These are phyloP conservation scores for Xenopus borealis DNA, from an alignment of 2,113 vertebrate species.

Conservation along the genomic window DNA sequence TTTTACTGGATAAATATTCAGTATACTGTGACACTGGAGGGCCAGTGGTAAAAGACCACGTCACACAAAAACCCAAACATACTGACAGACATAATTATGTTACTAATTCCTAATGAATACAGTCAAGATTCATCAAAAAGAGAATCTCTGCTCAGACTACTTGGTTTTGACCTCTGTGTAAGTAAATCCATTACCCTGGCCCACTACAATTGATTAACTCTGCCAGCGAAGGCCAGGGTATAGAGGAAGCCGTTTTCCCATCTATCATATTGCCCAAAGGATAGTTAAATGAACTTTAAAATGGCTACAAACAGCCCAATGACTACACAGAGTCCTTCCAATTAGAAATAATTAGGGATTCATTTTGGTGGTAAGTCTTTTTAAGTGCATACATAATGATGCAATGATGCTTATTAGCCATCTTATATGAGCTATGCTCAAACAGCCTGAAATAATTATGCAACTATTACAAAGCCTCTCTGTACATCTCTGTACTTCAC, in stretches of 20 bases:
- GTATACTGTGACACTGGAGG: constrained; percentile 61
- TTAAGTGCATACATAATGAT: constrained; percentile 99
- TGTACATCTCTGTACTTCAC: constrained; percentile 99
- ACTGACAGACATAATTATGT: constrained; percentile 77
- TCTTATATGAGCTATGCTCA: constrained; percentile 83
- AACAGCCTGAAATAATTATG: constrained; percentile 98
- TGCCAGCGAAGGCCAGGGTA: constrained; percentile 69
- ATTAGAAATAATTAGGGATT: constrained; percentile 99
- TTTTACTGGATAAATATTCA: constrained; percentile 60
- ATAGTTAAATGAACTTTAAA: constrained; percentile 89
- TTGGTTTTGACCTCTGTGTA: constrained; percentile 75
- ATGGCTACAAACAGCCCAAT: constrained; percentile 94
- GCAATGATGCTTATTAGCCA: constrained; percentile 98
- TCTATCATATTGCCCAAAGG: constrained; percentile 80
- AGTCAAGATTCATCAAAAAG: constrained; percentile 77
- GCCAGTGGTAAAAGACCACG: constrained; percentile 64
- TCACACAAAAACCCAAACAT: constrained; percentile 72
- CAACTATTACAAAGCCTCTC: constrained; percentile 95
- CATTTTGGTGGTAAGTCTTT: constrained; percentile 97
- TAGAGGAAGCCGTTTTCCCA: constrained; percentile 69
- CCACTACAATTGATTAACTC: constrained; percentile 75
- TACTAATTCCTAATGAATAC: constrained; percentile 81
- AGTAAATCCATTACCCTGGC: constrained; percentile 73
- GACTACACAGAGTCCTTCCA: constrained; percentile 95
- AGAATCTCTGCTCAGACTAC: constrained; percentile 72